Base-by-base conservation (phyloP, 2,888 invertebrate species). In the Morinoia aosen region DNA sequence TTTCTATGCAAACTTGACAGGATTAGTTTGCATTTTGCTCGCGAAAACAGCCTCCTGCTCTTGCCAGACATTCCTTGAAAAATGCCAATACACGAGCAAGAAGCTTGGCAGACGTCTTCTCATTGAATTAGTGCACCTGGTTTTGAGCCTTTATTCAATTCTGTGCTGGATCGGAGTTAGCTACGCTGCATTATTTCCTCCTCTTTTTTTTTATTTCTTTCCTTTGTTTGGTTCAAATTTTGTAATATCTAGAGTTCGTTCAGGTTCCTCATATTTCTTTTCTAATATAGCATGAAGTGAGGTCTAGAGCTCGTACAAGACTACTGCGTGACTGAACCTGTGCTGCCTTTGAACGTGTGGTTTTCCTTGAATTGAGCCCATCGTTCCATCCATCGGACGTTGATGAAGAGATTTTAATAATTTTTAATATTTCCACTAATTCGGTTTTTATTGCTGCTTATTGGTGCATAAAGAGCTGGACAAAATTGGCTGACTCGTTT, bases 1-100 rank as follows among this genome's bases (percentile, higher is more conserved):
- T 93, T 57, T 93, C 93, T 93, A 93, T 93, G 93, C 93, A 93
- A 93, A 93, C 93, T 93, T 93, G 93, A 93, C 93, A 93, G 93
- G 93, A 93, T 93, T 93, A 58, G 93, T 93, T 93, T 93, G 93
- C 93, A 93, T 93, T 93, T 93, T 93, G 93, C 93, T 57, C 93
- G 16, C 93, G 93, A 93, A 93, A 93, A 93, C 93, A 93, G 93
- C 57, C 93, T 93, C 57, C 58, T 93, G 93, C 93, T 93, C 58
- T 57, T 93, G 93, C 57, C 93, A 93, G 93, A 93, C 93, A 58
- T 56, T 93, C 12, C 93, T 93, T 39, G 57, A 57, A 93, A 58
- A 58, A 93, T 93, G 93, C 58, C 57, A 93, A 57, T 93, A 57
- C 93, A 93, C 10, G 57, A 93, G 93, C 93, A 57, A 56, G 57